A percentile compares a stretch with the other conserved stretches of the same genome.
These are phyloP conservation scores for Cygnus buccinator DNA, from an alignment of 2,113 vertebrate species.

Conservation along the genomic window DNA sequence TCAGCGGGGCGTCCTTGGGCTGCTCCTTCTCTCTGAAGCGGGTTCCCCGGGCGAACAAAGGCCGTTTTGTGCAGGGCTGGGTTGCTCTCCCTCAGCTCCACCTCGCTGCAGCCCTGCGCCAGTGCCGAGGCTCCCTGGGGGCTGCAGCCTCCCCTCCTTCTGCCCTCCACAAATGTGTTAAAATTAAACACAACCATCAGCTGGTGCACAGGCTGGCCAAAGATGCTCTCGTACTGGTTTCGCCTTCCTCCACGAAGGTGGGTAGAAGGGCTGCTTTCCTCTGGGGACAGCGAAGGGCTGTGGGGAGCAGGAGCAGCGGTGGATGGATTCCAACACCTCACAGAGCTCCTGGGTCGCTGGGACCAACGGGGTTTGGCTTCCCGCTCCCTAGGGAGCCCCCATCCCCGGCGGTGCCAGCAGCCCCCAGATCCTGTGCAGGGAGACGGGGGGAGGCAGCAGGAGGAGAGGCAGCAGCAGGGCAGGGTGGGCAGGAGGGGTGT, in stretches of 20 bases:
- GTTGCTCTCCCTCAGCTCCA: not conserved
- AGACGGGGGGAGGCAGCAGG: not conserved
- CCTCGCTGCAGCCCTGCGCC: not conserved
- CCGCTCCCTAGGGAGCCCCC: too few species aligned
- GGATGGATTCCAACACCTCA: not conserved
- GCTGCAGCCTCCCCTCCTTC: not conserved
- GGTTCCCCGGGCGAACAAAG: slow-evolving; percentile 48
- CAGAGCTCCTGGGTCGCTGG: not conserved
- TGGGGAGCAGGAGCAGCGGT: not conserved
- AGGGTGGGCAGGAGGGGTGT: not conserved
- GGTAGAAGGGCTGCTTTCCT: not conserved
- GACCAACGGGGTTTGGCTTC: too few species aligned
- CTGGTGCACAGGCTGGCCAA: too few species aligned
- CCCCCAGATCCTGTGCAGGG: not conserved
- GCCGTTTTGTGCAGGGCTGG: slow-evolving; percentile 22
- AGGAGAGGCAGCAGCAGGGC: not conserved
- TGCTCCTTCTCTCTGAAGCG: slow-evolving; percentile 29
- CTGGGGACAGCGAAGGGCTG: not conserved
- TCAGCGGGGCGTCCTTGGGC: slow-evolving; percentile 45
- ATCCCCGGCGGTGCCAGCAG: not conserved
- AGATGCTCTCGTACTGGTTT: too few species aligned
- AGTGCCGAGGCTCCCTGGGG: not conserved
- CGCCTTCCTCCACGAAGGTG: too few species aligned
- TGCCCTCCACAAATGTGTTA: not conserved
- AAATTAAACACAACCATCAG: not conserved